Conservation (phyloP, 2,797 vertebrate genomes). For the Molossus alvarezi region DNA sequence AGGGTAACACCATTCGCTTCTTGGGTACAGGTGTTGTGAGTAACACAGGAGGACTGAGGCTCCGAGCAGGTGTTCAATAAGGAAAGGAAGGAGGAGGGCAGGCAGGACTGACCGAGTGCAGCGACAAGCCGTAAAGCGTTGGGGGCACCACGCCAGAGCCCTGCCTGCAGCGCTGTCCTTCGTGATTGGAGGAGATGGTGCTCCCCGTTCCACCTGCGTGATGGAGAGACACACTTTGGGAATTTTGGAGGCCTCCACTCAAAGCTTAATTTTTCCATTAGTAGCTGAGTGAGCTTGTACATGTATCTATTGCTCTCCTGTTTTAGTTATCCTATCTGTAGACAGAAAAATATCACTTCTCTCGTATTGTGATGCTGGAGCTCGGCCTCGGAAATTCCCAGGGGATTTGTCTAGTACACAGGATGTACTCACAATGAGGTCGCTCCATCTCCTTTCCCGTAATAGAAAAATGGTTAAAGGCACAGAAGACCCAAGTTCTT, state of each 20-base stretch:
- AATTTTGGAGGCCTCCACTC: not conserved
- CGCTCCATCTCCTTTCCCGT: not conserved
- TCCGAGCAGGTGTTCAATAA: not conserved
- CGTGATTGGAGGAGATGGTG: not conserved
- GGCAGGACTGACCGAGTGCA: not conserved
- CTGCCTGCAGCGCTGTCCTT: not conserved
- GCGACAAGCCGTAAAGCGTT: not conserved
- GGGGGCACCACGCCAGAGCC: not conserved
- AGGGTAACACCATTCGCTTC: conserved; percentile 53
- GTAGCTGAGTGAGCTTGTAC: not conserved
- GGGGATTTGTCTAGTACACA: not conserved
- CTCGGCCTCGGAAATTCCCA: not conserved
- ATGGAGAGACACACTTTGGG: not conserved
- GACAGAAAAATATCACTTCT: not conserved
- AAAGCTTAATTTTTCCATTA: not conserved
- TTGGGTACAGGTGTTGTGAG: not conserved
- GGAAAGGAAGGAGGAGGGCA: not conserved
- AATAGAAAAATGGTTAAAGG: conserved; percentile 8
- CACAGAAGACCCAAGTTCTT: not conserved
- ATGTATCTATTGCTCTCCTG: not conserved
- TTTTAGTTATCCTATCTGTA: not conserved
- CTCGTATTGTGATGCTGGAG: not conserved
- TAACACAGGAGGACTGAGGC: not conserved
- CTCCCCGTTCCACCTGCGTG: not conserved
- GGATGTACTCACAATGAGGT: not conserved